A percentile compares a stretch with the other conserved stretches of the same genome.
These are phyloP conservation scores for Carterocephalus palaemon DNA, from an alignment of 2,888 invertebrate genomes.

Conservation along the genomic window DNA sequence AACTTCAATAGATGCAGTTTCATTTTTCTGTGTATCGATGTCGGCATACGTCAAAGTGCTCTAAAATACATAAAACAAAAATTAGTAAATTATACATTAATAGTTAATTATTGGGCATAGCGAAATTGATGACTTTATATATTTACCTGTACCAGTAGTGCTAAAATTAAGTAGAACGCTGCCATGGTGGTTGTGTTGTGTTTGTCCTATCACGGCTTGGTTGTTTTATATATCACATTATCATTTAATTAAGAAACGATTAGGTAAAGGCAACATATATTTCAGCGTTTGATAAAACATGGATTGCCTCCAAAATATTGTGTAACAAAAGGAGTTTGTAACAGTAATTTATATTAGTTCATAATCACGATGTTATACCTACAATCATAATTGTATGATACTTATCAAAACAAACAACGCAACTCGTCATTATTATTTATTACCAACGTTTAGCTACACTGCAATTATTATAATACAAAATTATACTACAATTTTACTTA, in stretches of 20 bases:
- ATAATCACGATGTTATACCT: background rate
- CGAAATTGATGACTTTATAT: background rate
- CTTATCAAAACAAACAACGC: too few species aligned
- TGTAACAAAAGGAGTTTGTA: conserved; percentile 10
- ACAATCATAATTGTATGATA: too few species aligned
- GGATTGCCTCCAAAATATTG: conserved; percentile 28
- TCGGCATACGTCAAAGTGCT: conserved; percentile 44
- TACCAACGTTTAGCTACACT: too few species aligned
- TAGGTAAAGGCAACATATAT: conserved; percentile 37
- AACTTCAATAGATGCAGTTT: conserved; percentile 32
- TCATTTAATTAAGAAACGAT: conserved; percentile 49
- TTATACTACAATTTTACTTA: too few species aligned
- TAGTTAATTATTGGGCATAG: conserved; percentile 1
- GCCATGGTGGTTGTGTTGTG: conserved; percentile 50
- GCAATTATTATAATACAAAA: too few species aligned
- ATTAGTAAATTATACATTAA: conserved; percentile 8
- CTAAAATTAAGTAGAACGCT: conserved; percentile 52
- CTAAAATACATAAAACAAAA: too few species aligned
- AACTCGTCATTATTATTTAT: too few species aligned
- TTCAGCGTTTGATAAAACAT: conserved; percentile 35
- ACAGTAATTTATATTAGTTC: conserved; percentile 16
- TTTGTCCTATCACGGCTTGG: conserved; percentile 24
- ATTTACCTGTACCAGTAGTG: conserved; percentile 61
- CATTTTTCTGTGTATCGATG: conserved; percentile 33
- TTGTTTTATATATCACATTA: conserved; percentile 52